A percentile compares a stretch with the other conserved stretches of the same genome.
Conservation (phyloP, 2,888 invertebrate species). For the Bursaphelenchus okinawaensis region DNA sequence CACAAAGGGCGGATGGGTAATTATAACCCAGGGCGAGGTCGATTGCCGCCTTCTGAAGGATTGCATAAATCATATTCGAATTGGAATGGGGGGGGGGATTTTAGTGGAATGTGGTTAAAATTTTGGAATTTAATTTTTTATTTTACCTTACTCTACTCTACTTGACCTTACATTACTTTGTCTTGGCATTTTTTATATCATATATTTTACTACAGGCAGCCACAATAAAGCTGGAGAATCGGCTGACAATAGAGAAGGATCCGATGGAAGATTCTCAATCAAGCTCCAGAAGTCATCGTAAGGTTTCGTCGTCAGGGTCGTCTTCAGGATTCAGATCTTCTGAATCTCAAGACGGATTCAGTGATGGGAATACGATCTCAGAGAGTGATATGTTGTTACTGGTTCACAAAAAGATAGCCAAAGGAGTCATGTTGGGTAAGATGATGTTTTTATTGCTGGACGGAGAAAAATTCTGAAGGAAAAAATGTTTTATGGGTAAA, state of each 20-base stretch:
- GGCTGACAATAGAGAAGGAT: slow-evolving; percentile 21
- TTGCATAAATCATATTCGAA: too few species aligned
- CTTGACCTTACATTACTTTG: too few species aligned
- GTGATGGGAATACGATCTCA: background rate
- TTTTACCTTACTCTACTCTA: too few species aligned
- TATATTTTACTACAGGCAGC: slow-evolving; percentile 18
- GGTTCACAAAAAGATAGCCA: slow-evolving; percentile 3
- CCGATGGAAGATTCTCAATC: background rate
- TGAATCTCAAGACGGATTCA: background rate
- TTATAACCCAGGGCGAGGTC: too few species aligned
- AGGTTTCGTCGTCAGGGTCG: background rate
- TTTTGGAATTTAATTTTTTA: too few species aligned
- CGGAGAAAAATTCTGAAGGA: too few species aligned
- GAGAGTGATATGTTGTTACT: background rate
- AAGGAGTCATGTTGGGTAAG: background rate
- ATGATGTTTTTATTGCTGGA: too few species aligned
- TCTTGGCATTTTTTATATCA: background rate
- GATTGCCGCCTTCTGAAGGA: too few species aligned
- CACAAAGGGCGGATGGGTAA: too few species aligned
- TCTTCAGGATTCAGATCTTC: background rate
- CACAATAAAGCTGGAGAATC: slow-evolving; percentile 25
- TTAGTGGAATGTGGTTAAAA: too few species aligned
- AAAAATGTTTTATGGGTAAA: too few species aligned
- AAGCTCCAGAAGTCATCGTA: background rate
- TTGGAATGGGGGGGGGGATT: too few species aligned